Conservation (phyloP, 2,888 invertebrate species). For the Drosophila austrosaltans region DNA sequence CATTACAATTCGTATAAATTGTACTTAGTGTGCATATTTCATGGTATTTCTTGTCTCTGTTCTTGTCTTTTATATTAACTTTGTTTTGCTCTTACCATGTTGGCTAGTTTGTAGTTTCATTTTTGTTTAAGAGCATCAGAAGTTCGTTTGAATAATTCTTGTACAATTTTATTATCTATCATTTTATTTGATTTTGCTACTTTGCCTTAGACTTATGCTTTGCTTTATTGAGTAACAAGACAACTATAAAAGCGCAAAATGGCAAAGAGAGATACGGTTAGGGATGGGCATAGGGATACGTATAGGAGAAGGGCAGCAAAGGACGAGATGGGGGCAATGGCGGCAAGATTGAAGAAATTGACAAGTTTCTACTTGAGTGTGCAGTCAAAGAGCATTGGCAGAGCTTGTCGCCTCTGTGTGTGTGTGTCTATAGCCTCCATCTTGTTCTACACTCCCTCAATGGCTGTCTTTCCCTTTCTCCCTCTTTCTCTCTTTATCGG, state of each 20-base stretch:
- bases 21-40: no score
- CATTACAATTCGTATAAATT: no score
- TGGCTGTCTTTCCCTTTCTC: background rate
- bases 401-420: slow-evolving; percentile 8
- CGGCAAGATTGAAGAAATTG: slow-evolving; percentile 60
- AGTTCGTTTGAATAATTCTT: slow-evolving; percentile 25
- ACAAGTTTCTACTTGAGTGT: slow-evolving; percentile 75
- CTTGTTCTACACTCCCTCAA: no score
- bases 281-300: background rate
- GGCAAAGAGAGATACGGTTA: background rate
- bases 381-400: slow-evolving; percentile 69
- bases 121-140: slow-evolving; percentile 16
- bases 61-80: no score
- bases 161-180: slow-evolving; percentile 11
- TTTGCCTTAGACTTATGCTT: slow-evolving; percentile 29
- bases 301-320: background rate
- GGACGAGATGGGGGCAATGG: slow-evolving; percentile 17
- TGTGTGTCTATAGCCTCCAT: no score
- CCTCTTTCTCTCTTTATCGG: slow-evolving; percentile 16
- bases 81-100: background rate
- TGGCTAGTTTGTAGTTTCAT: no score
- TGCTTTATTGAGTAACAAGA: slow-evolving; percentile 63
- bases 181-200: slow-evolving; percentile 58
- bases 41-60: no score
- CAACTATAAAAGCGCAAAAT: slow-evolving; percentile 68